Conservation (phyloP, 2,797 vertebrate genomes). For the Prionace glauca region DNA sequence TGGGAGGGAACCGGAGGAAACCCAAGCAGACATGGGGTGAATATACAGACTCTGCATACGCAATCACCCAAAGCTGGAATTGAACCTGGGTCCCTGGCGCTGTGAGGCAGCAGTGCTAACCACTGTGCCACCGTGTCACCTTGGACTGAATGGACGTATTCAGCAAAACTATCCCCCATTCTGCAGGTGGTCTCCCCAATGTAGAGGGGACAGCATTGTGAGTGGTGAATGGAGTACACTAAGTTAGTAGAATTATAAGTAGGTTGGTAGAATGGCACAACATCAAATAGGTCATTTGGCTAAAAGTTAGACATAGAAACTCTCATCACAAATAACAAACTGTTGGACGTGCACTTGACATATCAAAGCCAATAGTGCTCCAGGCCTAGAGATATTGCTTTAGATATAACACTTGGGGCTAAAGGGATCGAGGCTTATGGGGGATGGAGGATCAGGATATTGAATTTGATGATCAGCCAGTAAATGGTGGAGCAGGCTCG, state of each 20-base stretch:
- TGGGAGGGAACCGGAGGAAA: too few relatives aligned
- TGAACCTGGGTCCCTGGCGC: too few relatives aligned
- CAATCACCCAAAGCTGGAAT: too few relatives aligned
- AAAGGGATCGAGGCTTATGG: too few relatives aligned
- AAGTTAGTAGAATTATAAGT: neutral
- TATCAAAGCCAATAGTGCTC: neutral
- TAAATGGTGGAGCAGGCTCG: too few relatives aligned
- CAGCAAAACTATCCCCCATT: neutral
- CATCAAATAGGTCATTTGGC: neutral
- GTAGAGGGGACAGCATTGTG: neutral
- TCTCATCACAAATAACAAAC: neutral
- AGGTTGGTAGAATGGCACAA: neutral
- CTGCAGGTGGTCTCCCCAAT: neutral
- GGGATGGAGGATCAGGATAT: too few relatives aligned
- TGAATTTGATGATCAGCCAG: too few relatives aligned
- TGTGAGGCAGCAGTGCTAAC: too few relatives aligned
- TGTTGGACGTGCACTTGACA: neutral
- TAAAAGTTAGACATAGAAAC: neutral
- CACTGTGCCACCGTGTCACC: too few relatives aligned
- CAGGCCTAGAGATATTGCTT: neutral
- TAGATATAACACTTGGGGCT: too few relatives aligned
- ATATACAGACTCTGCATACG: too few relatives aligned
- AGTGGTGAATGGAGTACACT: neutral
- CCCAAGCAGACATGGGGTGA: too few relatives aligned
- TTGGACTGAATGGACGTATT: neutral